phyloP scores from a whole-genome alignment of 2,888 invertebrate species.

The Amiota communis region DNA sequence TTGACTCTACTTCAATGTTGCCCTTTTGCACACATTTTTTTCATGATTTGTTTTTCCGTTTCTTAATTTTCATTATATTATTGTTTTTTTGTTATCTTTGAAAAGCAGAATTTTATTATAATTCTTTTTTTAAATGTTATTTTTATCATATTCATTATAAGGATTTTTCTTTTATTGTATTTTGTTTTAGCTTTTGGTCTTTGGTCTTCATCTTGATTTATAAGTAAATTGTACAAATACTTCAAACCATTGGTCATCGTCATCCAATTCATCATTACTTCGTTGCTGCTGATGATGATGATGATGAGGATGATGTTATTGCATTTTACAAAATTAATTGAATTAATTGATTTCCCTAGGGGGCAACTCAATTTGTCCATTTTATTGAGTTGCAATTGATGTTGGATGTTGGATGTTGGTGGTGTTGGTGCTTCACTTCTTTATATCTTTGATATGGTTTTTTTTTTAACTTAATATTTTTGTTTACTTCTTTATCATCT shows the following conservation, averaged over 20 bases:
- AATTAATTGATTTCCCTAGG: constrained; percentile 28
- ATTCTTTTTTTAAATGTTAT: background rate
- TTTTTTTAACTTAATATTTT: no score
- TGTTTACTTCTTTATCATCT: no score
- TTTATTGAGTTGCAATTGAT: no score
- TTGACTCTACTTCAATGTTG: constrained; percentile 38
- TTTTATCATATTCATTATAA: constrained; percentile 8
- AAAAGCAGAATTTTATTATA: background rate
- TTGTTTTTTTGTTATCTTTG: background rate
- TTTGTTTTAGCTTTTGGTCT: constrained; percentile 3
- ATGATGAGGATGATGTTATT: background rate
- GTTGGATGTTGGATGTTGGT: no score
- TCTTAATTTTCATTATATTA: background rate
- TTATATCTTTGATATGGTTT: no score
- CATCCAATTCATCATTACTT: background rate
- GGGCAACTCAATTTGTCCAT: background rate
- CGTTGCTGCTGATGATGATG: background rate
- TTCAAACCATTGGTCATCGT: background rate
- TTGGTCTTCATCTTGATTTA: no score
- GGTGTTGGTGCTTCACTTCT: no score
- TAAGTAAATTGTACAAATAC: constrained; percentile 16
- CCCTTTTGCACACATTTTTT: background rate
- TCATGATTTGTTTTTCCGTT: constrained; percentile 4
- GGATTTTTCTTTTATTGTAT: background rate
- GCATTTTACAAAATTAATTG: constrained; percentile 24